A percentile compares a stretch with the other conserved stretches of the same genome.
Conservation (phyloP, 1,140 invertebrate genomes). For the Zaprionus inermis region DNA sequence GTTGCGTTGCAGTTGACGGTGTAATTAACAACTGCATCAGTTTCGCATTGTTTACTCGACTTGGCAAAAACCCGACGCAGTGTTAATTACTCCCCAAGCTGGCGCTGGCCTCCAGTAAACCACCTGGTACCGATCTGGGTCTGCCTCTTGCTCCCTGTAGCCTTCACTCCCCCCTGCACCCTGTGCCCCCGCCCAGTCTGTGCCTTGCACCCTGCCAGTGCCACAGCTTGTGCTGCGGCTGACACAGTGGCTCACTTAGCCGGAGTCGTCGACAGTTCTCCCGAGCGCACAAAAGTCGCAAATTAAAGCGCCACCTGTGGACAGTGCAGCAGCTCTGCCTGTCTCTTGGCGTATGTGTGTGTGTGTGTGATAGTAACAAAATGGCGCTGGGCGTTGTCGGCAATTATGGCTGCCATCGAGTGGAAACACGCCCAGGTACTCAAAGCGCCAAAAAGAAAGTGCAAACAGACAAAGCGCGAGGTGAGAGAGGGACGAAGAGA, state of each 20-base stretch:
- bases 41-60: constrained; percentile 67
- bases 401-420: constrained; percentile 55
- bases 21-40: constrained; percentile 75
- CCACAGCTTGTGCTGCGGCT: constrained; percentile 21
- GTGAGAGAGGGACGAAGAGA: not conserved
- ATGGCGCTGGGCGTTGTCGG: constrained; percentile 34
- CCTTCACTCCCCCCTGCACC: not conserved
- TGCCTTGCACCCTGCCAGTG: no score
- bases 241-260: constrained; percentile 77
- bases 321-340: constrained; percentile 27
- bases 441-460: constrained; percentile 11
- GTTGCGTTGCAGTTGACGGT: constrained; percentile 52
- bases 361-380: constrained; percentile 53
- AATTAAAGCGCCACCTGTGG: constrained; percentile 76
- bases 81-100: constrained; percentile 75
- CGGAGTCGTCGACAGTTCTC: constrained; percentile 28
- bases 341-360: not conserved
- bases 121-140: constrained; percentile 18
- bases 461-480: not conserved
- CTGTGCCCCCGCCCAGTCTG: no score
- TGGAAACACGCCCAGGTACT: constrained; percentile 27
- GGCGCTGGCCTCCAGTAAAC: not conserved
- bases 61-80: constrained; percentile 59
- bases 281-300: constrained; percentile 60
- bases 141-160: not conserved